A percentile compares a stretch with the other conserved stretches of the same genome.
phyloP scores from a whole-genome alignment of 2,797 vertebrate species.

The Natrix natrix region DNA sequence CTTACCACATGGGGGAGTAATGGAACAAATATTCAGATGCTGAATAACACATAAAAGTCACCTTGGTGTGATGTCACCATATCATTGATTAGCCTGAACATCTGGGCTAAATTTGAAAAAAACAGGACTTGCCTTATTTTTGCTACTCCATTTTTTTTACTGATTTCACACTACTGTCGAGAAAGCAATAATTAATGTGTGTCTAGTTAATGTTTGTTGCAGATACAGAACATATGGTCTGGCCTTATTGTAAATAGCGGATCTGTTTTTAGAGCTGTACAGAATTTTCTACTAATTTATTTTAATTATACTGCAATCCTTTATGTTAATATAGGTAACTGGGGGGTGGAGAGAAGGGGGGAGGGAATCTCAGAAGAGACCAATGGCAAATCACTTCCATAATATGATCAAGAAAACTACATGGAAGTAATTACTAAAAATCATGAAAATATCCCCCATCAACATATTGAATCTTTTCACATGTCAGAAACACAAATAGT shows the following conservation, averaged over 20 bases:
- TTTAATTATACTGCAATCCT: not conserved
- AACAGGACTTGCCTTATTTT: not conserved
- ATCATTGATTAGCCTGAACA: not conserved
- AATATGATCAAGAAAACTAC: not conserved
- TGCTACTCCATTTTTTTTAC: not conserved
- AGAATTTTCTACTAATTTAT: not conserved
- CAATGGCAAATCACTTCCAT: not conserved
- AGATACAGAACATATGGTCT: not conserved
- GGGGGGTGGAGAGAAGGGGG: not conserved
- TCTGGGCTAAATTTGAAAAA: not conserved
- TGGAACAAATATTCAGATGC: not conserved
- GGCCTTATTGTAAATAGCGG: not conserved
- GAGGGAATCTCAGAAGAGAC: not conserved
- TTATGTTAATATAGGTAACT: not conserved
- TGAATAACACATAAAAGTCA: not conserved
- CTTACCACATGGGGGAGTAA: slow-evolving; percentile 22
- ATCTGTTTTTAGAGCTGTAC: not conserved
- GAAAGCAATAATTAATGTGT: not conserved
- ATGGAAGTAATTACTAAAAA: not conserved
- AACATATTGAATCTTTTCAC: not conserved
- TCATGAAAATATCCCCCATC: not conserved
- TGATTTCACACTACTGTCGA: not conserved
- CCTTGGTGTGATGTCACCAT: not conserved
- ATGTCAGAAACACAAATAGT: not conserved
- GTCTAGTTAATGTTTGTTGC: not conserved